Conservation (phyloP, 2,888 invertebrate genomes). For the Acleris literana region DNA sequence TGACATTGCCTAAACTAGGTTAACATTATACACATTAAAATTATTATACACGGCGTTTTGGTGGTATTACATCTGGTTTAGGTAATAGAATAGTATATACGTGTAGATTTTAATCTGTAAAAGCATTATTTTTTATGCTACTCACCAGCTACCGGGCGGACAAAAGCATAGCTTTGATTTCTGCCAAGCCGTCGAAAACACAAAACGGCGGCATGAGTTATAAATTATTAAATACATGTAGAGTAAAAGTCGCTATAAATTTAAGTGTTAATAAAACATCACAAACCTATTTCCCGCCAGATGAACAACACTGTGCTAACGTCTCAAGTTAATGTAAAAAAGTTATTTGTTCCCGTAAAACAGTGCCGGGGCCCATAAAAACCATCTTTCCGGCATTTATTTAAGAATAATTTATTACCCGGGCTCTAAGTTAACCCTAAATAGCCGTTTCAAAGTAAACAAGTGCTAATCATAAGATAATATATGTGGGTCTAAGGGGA, state of each 20-base stretch:
- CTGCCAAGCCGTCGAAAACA: background rate
- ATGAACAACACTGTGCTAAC: conserved; percentile 24
- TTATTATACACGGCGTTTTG: too few relatives aligned
- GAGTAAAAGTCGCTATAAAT: conserved; percentile 12
- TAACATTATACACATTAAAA: too few relatives aligned
- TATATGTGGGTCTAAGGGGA: conserved; percentile 19
- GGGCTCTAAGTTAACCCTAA: conserved; percentile 34
- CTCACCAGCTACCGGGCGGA: too few relatives aligned
- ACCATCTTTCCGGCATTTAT: conserved; percentile 26
- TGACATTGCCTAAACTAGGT: too few relatives aligned
- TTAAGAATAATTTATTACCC: conserved; percentile 30
- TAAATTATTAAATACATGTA: background rate
- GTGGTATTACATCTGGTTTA: too few relatives aligned
- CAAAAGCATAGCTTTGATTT: too few relatives aligned
- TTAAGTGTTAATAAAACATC: conserved; percentile 32
- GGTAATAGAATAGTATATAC: too few relatives aligned
- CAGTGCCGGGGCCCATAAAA: conserved; percentile 27
- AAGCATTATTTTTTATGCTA: too few relatives aligned
- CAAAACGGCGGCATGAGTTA: background rate
- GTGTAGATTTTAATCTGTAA: too few relatives aligned
- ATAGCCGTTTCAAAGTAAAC: conserved; percentile 39
- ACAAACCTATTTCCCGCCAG: conserved; percentile 14
- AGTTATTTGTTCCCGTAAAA: conserved; percentile 30
- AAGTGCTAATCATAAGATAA: conserved; percentile 37
- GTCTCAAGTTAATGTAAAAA: conserved; percentile 29